phyloP scores from a whole-genome alignment of 2,797 vertebrate genomes.

The Amblyopsis hoosieri region DNA sequence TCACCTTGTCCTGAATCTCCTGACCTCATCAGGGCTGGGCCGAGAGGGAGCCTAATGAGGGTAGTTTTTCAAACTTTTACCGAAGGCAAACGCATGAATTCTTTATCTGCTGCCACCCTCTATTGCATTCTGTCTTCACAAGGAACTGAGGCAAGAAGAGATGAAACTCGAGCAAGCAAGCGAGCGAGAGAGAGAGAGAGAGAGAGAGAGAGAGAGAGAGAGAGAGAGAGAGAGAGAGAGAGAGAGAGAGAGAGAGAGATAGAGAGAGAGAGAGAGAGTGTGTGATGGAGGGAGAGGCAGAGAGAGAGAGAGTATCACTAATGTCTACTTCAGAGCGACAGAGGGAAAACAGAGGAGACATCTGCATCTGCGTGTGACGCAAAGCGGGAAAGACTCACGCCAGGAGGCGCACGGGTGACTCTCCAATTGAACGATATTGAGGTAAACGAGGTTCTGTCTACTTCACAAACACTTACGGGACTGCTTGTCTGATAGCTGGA shows the following conservation, averaged over 20 bases:
- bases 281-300: neutral
- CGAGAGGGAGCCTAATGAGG: constrained; percentile 59
- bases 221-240: too few species aligned
- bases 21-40: constrained; percentile 20
- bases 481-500: constrained; percentile 43
- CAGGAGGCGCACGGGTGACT: constrained; percentile 16
- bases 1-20: constrained; percentile 25
- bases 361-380: constrained; percentile 12
- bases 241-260: too few species aligned
- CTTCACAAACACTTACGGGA: constrained; percentile 40
- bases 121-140: constrained; percentile 35
- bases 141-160: neutral
- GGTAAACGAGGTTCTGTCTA: constrained; percentile 43
- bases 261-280: too few species aligned
- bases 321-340: constrained; percentile 40
- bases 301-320: constrained; percentile 19
- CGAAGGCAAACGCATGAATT: constrained; percentile 57
- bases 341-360: constrained; percentile 20
- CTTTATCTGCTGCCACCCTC: constrained; percentile 46
- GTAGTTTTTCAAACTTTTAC: constrained; percentile 56
- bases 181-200: neutral
- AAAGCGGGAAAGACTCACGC: constrained; percentile 1
- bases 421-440: constrained; percentile 34
- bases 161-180: too few species aligned
- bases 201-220: neutral